Percentiles rank a stretch among this genome's conserved stretches.
Evolutionary conservation across 2,113 vertebrate species (phyloP).

Genomic region (Illadopsis cleaveri): DNA sequence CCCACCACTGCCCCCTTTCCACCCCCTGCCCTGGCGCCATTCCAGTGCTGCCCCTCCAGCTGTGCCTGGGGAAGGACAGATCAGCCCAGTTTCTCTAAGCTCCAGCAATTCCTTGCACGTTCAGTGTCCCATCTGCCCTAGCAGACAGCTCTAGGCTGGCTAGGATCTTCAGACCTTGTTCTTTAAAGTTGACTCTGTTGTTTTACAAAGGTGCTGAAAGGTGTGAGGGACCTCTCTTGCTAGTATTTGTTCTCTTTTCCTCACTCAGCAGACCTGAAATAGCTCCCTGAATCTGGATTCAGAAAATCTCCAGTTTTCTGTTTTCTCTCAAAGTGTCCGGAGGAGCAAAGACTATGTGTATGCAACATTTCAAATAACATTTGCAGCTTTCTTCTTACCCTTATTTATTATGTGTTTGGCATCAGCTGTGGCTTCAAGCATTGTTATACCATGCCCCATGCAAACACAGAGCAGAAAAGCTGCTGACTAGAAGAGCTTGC

Average conservation of each 20-base stretch:
- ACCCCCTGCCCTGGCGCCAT: not conserved
- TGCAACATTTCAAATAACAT: not conserved
- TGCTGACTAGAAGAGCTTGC: not conserved
- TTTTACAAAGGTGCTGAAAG: not conserved
- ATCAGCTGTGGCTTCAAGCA: not conserved
- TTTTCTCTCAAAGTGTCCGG: not conserved
- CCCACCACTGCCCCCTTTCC: not conserved
- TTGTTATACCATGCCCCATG: not conserved
- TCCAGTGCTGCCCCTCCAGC: not conserved
- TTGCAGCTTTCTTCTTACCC: not conserved
- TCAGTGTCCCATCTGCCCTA: not conserved
- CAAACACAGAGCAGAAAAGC: slow-evolving; percentile 10
- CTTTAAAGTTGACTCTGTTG: not conserved
- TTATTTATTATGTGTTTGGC: slow-evolving; percentile 15
- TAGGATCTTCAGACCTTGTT: not conserved
- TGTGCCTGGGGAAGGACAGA: too few relatives aligned
- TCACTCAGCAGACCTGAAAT: not conserved
- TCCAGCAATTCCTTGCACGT: accelerated
- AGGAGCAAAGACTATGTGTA: not conserved
- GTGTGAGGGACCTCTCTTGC: not conserved
- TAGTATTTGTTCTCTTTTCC: not conserved
- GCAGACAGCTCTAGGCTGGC: not conserved
- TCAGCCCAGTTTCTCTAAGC: not conserved
- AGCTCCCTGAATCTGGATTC: not conserved
- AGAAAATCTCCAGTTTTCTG: not conserved